Evolutionary conservation across 1,140 invertebrate species (phyloP), one percentile per base, ranked within the genome.

Genomic region (Oedothorax gibbosus): DNA sequence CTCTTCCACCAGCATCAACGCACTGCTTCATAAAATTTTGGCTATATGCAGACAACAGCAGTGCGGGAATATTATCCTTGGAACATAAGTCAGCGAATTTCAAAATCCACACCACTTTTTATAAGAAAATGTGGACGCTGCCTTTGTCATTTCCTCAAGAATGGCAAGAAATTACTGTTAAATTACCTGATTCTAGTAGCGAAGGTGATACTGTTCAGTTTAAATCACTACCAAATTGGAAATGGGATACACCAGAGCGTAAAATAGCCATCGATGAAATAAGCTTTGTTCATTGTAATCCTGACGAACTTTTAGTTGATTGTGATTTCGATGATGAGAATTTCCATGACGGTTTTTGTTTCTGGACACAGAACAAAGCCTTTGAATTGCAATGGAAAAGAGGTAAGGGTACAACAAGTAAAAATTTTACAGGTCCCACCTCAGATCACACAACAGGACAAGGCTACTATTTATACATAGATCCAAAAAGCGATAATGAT

Each of bases 401-500:
- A 49, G 21, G 53, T 20, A 82, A 81, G 10, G 77, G 86, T 8
- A 51, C 64, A 8, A 87, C 82, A 3, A 18, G 10, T 8, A 53
- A 5, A 5, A 81, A 85, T n/a, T 77, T 77, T 54, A 85, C 86
- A 64, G 87, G 82, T 18, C 85, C 87, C n/a, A 72, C 86, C 9
- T 77, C 86, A 35, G 87, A 87, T 77, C 87, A 87, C 50, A 87
- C 87, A 14, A 87, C 87, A 15, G 75, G 75, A 11, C 62, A 57
- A 53, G 88, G 88, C 12, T 81, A 76, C 68, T 89, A 88, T 56
- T 12, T 88, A 8, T 88, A 82, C 65, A 64, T 88, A 54, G 87
- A 88, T 76, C 18, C 1, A 0, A 35, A 35, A 35, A 51, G 35
- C 11, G 60, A 11, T n/a, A 54, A 14, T 56, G 6, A 12, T 0